Percentiles rank a stretch among this genome's conserved stretches.
These are phyloP conservation scores for Aphidoletes aphidimyza DNA, from an alignment of 2,888 invertebrate genomes.

Conservation along the genomic window DNA sequence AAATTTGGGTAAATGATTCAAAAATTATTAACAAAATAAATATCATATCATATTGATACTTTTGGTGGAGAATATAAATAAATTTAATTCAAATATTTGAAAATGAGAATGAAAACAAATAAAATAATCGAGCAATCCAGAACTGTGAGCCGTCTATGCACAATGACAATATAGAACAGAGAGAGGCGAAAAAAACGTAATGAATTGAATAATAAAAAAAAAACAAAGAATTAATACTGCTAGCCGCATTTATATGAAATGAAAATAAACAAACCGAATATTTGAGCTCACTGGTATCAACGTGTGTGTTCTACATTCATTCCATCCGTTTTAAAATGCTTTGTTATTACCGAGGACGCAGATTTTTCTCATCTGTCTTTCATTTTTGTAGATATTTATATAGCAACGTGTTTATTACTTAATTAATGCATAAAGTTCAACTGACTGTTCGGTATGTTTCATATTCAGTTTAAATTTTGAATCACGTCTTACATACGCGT, in stretches of 20 bases:
- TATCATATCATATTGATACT: too few relatives aligned
- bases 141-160: neutral
- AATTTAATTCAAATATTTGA: slow-evolving; percentile 21
- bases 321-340: neutral
- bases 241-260: slow-evolving; percentile 26
- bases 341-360: neutral
- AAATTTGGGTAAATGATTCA: neutral
- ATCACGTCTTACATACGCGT: neutral
- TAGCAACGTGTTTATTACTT: slow-evolving; percentile 53
- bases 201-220: neutral
- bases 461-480: neutral
- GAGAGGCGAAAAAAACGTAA: neutral
- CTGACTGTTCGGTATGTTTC: neutral
- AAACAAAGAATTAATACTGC: neutral
- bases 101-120: neutral
- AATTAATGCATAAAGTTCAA: slow-evolving; percentile 20
- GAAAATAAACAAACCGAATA: slow-evolving; percentile 47
- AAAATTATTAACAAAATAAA: slow-evolving; percentile 27
- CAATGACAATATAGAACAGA: neutral
- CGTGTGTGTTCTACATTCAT: slow-evolving; percentile 53
- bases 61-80: neutral
- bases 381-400: neutral
- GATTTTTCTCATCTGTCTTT: neutral
- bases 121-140: neutral
- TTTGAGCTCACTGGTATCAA: slow-evolving; percentile 11